Evolutionary conservation across 2,113 vertebrate species (phyloP), one percentile per base, ranked within the genome.

Genomic region (Chrysochloris asiatica): DNA sequence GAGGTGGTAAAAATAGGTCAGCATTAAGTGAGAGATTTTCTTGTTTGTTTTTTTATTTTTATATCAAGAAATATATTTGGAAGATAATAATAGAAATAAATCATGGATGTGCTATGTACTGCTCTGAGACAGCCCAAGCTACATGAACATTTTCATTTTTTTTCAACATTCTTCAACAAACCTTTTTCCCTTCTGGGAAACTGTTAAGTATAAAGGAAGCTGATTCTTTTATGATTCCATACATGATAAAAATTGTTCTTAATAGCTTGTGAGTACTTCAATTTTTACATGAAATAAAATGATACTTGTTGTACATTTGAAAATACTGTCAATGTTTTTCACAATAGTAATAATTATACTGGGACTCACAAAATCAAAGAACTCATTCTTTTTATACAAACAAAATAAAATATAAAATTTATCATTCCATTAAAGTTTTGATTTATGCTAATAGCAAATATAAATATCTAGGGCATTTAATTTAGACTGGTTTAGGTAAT

Each of bases 401-500:
- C 65, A 89, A 93, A 85, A n/a, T n/a, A n/a, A 93, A 96, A 94
- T 50, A 85, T 47, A 79, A 93, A 45, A 78, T 92, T 9, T 67
- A 19, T 83, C 65, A 67, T n/a, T 93, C 80, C 38, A 24, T 84
- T 94, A 38, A 92, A 88, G 65, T 47, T 89, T 87, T 69, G 3
- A 88, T 95, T 92, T 92, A 75, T 38, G 48, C 71, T 88, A 94
- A 92, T 77, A 5, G 41, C 45, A 54, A 92, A 95, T 86, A 6
- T 82, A 93, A 95, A 73, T 94, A 94, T 54, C 90, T 47, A 65
- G 52, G 76, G 77, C 86, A 92, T 95, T 96, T 97, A 93, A 95
- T 97, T 97, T 94, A 93, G 43, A 89, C 7, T 77, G 73, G 95
- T 95, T 95, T 89, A 86, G 91, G 2, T 4, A 86, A 93, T 85